These are phyloP conservation scores for Tiaroga cobitis DNA, from an alignment of 2,797 vertebrate species.

Conservation along the genomic window DNA sequence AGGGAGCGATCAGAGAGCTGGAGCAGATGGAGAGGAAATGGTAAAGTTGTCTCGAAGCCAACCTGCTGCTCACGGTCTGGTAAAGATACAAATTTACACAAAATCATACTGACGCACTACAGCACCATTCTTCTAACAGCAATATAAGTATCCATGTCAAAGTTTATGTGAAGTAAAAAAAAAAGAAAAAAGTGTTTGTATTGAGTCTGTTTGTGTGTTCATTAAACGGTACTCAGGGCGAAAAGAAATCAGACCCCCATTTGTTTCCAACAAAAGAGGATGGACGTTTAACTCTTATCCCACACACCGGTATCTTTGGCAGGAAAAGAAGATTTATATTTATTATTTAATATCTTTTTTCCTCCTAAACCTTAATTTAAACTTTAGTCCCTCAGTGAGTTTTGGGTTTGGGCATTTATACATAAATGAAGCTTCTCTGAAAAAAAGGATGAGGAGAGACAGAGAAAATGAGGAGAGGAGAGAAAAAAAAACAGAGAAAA, in stretches of 20 bases:
- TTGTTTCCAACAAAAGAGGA: conserved; percentile 70
- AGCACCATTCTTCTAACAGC: conserved; percentile 17
- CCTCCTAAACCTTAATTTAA: conserved; percentile 78
- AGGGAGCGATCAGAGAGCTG: conserved; percentile 64
- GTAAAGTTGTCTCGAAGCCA: conserved; percentile 57
- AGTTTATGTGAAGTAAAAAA: conserved; percentile 29
- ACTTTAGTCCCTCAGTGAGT: conserved; percentile 80
- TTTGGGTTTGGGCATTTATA: conserved; percentile 78
- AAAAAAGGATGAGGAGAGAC: conserved; percentile 67
- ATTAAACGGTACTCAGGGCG: conserved; percentile 64
- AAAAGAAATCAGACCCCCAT: conserved; percentile 68
- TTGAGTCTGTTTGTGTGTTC: conserved; percentile 47
- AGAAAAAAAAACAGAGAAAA: conserved; percentile 68
- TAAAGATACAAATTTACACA: conserved; percentile 37
- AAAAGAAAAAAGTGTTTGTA: conserved; percentile 18
- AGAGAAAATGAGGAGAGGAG: conserved; percentile 41
- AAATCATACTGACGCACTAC: conserved; percentile 15
- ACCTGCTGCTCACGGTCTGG: conserved; percentile 32
- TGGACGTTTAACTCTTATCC: conserved; percentile 76
- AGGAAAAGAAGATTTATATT: conserved; percentile 71
- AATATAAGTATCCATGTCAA: conserved; percentile 39
- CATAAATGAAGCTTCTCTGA: conserved; percentile 76
- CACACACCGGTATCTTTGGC: conserved; percentile 76
- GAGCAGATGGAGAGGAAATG: conserved; percentile 69
- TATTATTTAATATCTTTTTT: conserved; percentile 75